A percentile compares a stretch with the other conserved stretches of the same genome.
phyloP scores from a whole-genome alignment of 2,888 invertebrate species.

The Pediacus dermestoides region DNA sequence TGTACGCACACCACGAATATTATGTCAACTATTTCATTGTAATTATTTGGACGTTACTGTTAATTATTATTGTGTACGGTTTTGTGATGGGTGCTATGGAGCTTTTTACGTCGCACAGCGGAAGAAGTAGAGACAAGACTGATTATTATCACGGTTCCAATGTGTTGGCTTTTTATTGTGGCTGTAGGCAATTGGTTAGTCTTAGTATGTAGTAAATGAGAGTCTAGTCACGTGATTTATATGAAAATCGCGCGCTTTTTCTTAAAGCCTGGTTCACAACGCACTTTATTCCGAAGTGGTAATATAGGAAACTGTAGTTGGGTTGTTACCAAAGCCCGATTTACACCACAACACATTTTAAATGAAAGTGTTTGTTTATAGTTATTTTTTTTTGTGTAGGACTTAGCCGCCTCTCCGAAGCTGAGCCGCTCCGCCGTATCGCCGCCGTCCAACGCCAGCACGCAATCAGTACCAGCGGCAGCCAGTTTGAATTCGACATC shows the following conservation, averaged over 20 bases:
- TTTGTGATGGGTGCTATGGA: constrained; percentile 34
- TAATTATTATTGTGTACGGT: constrained; percentile 37
- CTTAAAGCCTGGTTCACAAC: constrained; percentile 8
- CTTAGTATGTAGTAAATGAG: background rate
- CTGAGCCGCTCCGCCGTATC: constrained; percentile 46
- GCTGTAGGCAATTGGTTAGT: constrained; percentile 19
- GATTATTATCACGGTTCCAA: constrained; percentile 17
- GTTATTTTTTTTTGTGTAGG: constrained; percentile 19
- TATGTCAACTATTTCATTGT: constrained; percentile 23
- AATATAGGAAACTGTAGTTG: too few relatives aligned
- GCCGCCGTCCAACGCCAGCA: constrained; percentile 52
- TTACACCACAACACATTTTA: too few relatives aligned
- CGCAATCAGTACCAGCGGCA: constrained; percentile 47
- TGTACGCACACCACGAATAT: constrained; percentile 3
- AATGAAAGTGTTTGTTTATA: too few relatives aligned
- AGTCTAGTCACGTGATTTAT: background rate
- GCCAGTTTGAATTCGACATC: constrained; percentile 52
- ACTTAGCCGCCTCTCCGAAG: constrained; percentile 33
- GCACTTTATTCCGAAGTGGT: too few relatives aligned
- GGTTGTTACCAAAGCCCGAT: too few relatives aligned
- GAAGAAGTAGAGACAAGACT: too few relatives aligned
- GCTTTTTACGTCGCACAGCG: constrained; percentile 16
- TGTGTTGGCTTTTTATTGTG: constrained; percentile 17
- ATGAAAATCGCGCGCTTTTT: constrained; percentile 1
- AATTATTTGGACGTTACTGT: constrained; percentile 32